These are phyloP conservation scores for Gallirallus australis DNA, from an alignment of 2,797 vertebrate species.

Conservation along the genomic window DNA sequence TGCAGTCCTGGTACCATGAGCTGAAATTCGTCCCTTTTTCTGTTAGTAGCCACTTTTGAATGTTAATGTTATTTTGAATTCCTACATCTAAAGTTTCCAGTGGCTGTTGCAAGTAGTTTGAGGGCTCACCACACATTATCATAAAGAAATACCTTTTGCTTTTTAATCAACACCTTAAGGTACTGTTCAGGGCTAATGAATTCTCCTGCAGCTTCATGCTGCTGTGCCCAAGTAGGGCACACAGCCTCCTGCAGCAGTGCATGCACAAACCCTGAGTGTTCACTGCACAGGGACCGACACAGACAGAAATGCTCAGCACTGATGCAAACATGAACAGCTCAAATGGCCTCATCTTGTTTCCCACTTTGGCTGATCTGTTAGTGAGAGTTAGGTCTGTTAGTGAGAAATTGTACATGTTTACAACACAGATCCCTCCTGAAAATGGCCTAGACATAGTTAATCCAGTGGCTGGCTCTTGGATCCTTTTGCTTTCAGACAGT, in stretches of 20 bases:
- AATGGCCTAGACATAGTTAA: background rate
- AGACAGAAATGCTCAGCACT: background rate
- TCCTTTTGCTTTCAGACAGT: background rate
- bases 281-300: background rate
- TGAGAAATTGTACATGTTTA: background rate
- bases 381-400: background rate
- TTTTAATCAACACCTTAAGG: background rate
- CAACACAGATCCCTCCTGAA: background rate
- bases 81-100: background rate
- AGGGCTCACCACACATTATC: background rate
- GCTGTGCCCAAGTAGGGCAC: fast-evolving
- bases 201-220: background rate
- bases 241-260: background rate
- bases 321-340: background rate
- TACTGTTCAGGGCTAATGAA: background rate
- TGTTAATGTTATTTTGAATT: background rate
- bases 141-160: background rate
- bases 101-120: background rate
- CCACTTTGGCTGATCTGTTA: background rate
- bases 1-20: background rate
- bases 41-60: background rate
- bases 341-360: background rate
- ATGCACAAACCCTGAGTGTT: fast-evolving
- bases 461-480: background rate
- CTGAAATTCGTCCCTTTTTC: background rate